phyloP scores from a whole-genome alignment of 2,888 invertebrate genomes.

The Ophion ventricosus region DNA sequence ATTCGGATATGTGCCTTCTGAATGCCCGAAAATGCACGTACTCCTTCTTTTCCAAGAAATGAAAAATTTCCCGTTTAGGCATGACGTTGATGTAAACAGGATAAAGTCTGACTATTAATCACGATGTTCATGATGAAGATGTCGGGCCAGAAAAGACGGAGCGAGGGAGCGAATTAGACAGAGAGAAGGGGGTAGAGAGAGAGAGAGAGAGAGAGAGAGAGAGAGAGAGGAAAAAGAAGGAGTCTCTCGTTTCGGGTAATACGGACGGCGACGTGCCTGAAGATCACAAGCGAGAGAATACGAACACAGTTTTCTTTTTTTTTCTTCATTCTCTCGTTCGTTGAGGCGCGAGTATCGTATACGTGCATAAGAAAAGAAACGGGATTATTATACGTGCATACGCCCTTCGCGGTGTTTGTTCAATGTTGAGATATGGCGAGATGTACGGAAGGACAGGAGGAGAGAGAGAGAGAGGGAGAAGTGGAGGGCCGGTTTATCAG shows the following conservation, averaged over 20 bases:
- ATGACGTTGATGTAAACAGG: neutral
- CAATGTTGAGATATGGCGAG: slow-evolving; percentile 46
- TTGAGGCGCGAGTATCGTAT: slow-evolving; percentile 45
- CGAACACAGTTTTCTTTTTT: slow-evolving; percentile 22
- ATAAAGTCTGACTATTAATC: slow-evolving; percentile 45
- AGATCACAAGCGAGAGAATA: slow-evolving; percentile 40
- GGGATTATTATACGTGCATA: slow-evolving; percentile 53
- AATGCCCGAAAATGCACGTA: neutral
- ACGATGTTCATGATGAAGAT: slow-evolving; percentile 38
- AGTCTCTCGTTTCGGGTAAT: slow-evolving; percentile 42
- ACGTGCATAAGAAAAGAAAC: slow-evolving; percentile 58
- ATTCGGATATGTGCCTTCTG: neutral
- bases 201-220: neutral
- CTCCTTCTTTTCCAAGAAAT: neutral
- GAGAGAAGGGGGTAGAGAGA: neutral
- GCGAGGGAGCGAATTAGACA: slow-evolving; percentile 23
- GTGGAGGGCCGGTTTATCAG: slow-evolving; percentile 46
- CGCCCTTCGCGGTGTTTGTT: slow-evolving; percentile 44
- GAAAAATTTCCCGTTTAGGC: neutral
- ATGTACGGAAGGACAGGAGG: slow-evolving; percentile 27
- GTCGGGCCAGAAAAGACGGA: slow-evolving; percentile 13
- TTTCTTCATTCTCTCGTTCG: slow-evolving; percentile 17
- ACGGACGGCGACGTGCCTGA: slow-evolving; percentile 39
- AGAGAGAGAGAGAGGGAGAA: slow-evolving; percentile 24
- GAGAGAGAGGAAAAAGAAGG: slow-evolving; percentile 5